A percentile compares a stretch with the other conserved stretches of the same genome.
phyloP scores from a whole-genome alignment of 2,888 invertebrate genomes.

The Cryptosula pallasiana region DNA sequence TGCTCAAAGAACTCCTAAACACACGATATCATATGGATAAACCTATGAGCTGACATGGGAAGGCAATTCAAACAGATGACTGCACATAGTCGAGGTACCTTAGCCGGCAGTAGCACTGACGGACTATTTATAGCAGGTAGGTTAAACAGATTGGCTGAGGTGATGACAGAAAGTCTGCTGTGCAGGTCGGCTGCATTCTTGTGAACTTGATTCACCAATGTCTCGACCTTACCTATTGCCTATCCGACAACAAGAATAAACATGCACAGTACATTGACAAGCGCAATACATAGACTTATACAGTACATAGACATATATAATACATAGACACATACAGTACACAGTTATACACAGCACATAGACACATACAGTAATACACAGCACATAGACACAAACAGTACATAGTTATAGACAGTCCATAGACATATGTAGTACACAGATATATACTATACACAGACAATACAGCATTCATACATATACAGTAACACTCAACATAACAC shows the following conservation, averaged over 20 bases:
- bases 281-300: not conserved
- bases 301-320: not conserved
- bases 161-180: not conserved
- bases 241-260: not conserved
- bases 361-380: not conserved
- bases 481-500: too few relatives aligned
- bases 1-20: constrained; percentile 21
- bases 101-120: not conserved
- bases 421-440: not conserved
- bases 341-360: too few relatives aligned
- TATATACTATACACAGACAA: too few relatives aligned
- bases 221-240: constrained; percentile 22
- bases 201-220: constrained; percentile 18
- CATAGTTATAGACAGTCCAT: not conserved
- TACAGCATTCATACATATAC: too few relatives aligned
- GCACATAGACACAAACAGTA: not conserved
- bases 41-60: too few relatives aligned
- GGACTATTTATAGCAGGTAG: not conserved
- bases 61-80: too few relatives aligned
- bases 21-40: too few relatives aligned
- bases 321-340: too few relatives aligned
- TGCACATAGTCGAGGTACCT: too few relatives aligned
- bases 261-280: not conserved
- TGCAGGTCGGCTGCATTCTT: constrained; percentile 18
- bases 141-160: not conserved